A percentile compares a stretch with the other conserved stretches of the same genome.
phyloP scores from a whole-genome alignment of 2,888 invertebrate species.

The Troides oblongomaculatus region DNA sequence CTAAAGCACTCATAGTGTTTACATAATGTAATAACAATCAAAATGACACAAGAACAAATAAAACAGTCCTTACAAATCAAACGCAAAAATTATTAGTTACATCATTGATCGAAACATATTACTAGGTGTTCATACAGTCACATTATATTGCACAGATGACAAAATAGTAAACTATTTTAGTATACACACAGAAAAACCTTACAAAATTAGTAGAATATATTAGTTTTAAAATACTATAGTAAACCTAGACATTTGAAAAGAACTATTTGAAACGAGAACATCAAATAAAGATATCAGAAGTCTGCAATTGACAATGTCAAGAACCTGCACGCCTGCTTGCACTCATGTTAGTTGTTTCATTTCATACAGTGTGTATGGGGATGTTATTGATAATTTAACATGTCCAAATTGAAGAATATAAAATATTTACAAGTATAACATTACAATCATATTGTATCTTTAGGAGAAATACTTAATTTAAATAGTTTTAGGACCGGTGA shows the following conservation, averaged over 20 bases:
- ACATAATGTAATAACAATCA: slow-evolving; percentile 8
- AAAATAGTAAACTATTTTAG: not conserved
- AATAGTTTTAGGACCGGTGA: slow-evolving; percentile 4
- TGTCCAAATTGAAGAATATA: slow-evolving; percentile 19
- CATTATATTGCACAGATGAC: not conserved
- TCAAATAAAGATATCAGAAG: not conserved
- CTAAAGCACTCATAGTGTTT: slow-evolving; percentile 2
- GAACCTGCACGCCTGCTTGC: slow-evolving; percentile 11
- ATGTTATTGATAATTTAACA: slow-evolving; percentile 5
- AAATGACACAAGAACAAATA: not conserved
- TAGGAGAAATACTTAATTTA: slow-evolving; percentile 11
- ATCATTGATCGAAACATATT: not conserved
- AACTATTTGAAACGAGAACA: not conserved
- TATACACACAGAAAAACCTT: not conserved
- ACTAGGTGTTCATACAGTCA: not conserved
- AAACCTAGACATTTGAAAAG: not conserved
- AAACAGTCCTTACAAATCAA: not conserved
- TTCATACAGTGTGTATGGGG: not conserved
- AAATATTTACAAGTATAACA: slow-evolving; percentile 21
- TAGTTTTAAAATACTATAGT: not conserved
- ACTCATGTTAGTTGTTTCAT: slow-evolving; percentile 6
- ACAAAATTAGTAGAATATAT: not conserved
- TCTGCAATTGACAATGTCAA: slow-evolving; percentile 17
- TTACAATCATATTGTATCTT: slow-evolving; percentile 24
- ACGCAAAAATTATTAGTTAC: not conserved